Base-by-base conservation (phyloP, 35 echinoderm and acorn worm genomes). In the Anneissia japonica region DNA sequence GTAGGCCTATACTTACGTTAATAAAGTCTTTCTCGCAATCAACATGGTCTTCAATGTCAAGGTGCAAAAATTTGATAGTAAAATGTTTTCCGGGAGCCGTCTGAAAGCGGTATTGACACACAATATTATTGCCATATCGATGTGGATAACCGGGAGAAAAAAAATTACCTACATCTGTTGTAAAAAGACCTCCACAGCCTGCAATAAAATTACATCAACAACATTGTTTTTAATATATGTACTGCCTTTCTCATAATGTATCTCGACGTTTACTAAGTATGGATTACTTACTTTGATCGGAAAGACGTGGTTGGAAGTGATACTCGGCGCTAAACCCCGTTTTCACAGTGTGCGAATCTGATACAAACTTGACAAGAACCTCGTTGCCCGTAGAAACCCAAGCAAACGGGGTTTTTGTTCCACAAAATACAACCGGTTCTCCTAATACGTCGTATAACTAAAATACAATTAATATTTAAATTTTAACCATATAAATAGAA, bases 341-440 rank as follows among this genome's bases (percentile, higher is more conserved):
- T 45, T 92, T 92, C 38, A 83, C 85, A 10, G 82, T 81, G 26
- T 79, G 87, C 21, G 35, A 23, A 35, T 92, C 90, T 0, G 85
- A 56, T n/a, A 46, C 16, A 33, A 92, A 83, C 11, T 46, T 38
- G 23, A 92, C 85, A 5, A 92, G 19, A 23, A 74, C 90, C 32
- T 92, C 90, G n/a, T 92, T 92, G 43, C 85, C 85, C 13, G 37
- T 74, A 0, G 90, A 88, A 12, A 75, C n/a, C 85, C 86, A 87
- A 9, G 85, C 85, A 72, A 92, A 92, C 6, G 90, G 90, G 12
- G 73, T 72, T 75, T 92, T 85, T 21, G 83, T 82, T 28, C 85
- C 85, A 46, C 90, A 92, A 26, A 64, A 12, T 12, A 64, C 19
- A 23, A 64, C 19, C 2, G 51, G 51, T 16, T 64, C 51, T 19